Base-by-base conservation (phyloP, 2,113 vertebrate genomes). In the Lasiurus cinereus region DNA sequence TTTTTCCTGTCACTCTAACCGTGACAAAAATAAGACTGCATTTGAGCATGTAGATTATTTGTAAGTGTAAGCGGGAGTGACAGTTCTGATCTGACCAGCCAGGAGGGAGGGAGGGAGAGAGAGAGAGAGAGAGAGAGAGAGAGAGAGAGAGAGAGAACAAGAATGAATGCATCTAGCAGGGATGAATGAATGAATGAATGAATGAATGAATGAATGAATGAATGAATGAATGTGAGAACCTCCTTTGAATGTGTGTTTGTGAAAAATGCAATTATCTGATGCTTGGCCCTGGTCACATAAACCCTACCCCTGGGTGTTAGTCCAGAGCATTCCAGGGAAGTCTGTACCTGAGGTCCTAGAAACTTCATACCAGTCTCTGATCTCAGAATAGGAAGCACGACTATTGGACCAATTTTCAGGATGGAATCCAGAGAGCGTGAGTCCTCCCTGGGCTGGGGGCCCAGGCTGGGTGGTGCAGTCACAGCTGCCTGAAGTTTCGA, bases 401-500 rank as follows among this genome's bases (percentile, higher is more conserved):
- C 39, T 7, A 8, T 4, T 11, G 90, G 54, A 36, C n/a, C 48
- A 2, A 72, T 36, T 82, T 69, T 70, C 24, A 12, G 54, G 52
- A 76, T 62, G 36, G 73, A n/a, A 18, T n/a, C 13, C 4, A 11
- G 54, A 83, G 18, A 39, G 21, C 21, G 4, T 6, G 29, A 43
- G n/a, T 14, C 72, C 50, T 72, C 22, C 54, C 9, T 4, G 36
- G 54, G 73, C 9, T 14, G 19, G 46, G 67, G 86, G 78, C 83
- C 95, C 96, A 36, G 54, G 4, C 77, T 59, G 97, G 96, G 97
- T 93, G 93, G 96, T 64, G 83, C 83, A 33, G 85, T 96, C 93
- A 79, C 96, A 95, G 90, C 94, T 96, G 97, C 96, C 73, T 19
- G 22, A 86, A 84, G 89, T 93, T 96, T 91, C 46, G 83, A 94